Evolutionary conservation across 1,140 invertebrate species (phyloP), one percentile per base, ranked within the genome.

Genomic region (Anthonomus grandis): DNA sequence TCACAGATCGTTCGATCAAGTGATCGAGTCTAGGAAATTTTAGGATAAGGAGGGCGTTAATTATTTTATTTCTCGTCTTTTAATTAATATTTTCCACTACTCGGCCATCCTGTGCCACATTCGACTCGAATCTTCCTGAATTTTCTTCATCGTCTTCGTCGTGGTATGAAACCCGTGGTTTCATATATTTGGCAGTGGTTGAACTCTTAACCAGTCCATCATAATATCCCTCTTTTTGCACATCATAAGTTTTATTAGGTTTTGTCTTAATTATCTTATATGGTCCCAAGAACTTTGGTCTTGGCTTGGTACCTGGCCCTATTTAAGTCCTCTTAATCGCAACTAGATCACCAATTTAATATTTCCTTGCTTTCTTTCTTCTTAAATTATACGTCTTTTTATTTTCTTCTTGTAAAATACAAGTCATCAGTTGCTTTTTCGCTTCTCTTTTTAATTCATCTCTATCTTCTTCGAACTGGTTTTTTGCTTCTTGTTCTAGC

Each of bases 291-390:
- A 60, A 76, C 34, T 74, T 74, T 12, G 50, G 55, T 18, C 64
- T 57, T 8, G 75, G 19, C 44, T 76, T 76, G 12, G 66, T 42
- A 1, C 70, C 72, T 15, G 60, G 44, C 4, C 60, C 57, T 56
- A 70, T 70, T 21, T 75, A 70, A 0, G 75, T 73, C 25, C 66
- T 42, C 46, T 71, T 69, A 2, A 74, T 74, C 9, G 70, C 71
- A 9, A 75, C 72, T 37, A 71, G 24, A 48, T 76, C 71, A 18
- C 64, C 65, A 17, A 64, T 36, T 22, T 65, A 45, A 52, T 72
- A 74, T 12, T 50, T 44, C 13, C 22, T 49, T 18, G 55, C 45
- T 50, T 45, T 15, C 18, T 66, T 68, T 23, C 69, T 55, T 45
- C 65, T 68, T 42, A 59, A 60, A 50, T 73, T 69, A 37, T 56